A percentile compares a stretch with the other conserved stretches of the same genome.
These are phyloP conservation scores for Lepus oiostolus DNA, from an alignment of 2,797 vertebrate genomes.

Conservation along the genomic window DNA sequence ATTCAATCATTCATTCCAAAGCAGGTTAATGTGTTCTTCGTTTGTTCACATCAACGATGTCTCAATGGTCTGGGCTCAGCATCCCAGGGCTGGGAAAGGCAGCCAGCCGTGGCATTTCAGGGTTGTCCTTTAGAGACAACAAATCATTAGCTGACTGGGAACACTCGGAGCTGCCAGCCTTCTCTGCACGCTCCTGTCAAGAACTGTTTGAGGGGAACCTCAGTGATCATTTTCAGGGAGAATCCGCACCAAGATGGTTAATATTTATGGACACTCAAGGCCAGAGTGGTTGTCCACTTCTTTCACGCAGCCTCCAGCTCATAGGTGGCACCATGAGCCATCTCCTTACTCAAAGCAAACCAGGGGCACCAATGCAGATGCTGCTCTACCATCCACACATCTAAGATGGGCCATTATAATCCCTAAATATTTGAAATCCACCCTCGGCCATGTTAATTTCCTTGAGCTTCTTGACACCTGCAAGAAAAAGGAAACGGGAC, in stretches of 20 bases:
- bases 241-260: background rate
- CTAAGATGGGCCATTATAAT: background rate
- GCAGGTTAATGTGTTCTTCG: slow-evolving; percentile 49
- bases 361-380: background rate
- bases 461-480: background rate
- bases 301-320: background rate
- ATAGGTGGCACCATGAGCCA: background rate
- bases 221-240: slow-evolving; percentile 43
- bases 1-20: slow-evolving; percentile 46
- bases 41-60: slow-evolving; percentile 32
- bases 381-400: background rate
- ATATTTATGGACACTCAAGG: background rate
- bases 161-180: slow-evolving; percentile 24
- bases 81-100: background rate
- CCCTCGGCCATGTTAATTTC: background rate
- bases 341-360: slow-evolving; percentile 9
- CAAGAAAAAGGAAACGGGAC: background rate
- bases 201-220: background rate
- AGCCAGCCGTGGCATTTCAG: slow-evolving; percentile 15
- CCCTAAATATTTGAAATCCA: background rate
- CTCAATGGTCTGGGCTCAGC: slow-evolving; percentile 3
- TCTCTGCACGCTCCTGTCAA: slow-evolving; percentile 25
- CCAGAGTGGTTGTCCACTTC: background rate
- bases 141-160: slow-evolving; percentile 44
- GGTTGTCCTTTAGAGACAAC: background rate